Base-by-base conservation (phyloP, 2,113 vertebrate genomes). In the Verasper variegatus region DNA sequence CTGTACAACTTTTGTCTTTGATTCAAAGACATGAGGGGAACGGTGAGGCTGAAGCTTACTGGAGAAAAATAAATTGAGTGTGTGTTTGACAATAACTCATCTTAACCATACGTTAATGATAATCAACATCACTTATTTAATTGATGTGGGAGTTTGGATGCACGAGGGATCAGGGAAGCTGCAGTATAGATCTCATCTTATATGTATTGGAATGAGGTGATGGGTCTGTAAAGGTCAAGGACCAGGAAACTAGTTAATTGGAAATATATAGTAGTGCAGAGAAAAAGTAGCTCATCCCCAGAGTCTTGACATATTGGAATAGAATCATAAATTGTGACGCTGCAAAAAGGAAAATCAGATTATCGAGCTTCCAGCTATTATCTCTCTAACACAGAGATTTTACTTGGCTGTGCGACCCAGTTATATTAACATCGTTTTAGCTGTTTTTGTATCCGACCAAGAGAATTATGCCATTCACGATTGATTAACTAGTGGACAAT, bases 231-330 rank as follows among this genome's bases (percentile, higher is more conserved):
- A 79, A 66, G 55, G 69, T 80, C 14, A 49, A 76, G 31, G 27
- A 62, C 61, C 17, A 54, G 57, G 65, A 45, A 23, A 31, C n/a
- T 17, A 31, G 76, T 80, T 71, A 77, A 65, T 67, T 57, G 24
- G 27, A 17, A 49, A 54, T 65, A 51, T 35, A 12, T 11, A 21
- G 3, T 21, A 57, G 74, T 37, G 35, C 54, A 62, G 42, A 35
- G 15, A 74, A 0, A 0, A 0, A 68, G n/a, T 20, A 59, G 17
- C 59, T 67, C 3, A 35, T 71, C 63, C 27, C 69, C 47, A 51
- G 31, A 1, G 49, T 17, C 31, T 65, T 31, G 24, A 62, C 24
- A 14, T 75, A 63, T 63, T 63, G 18, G 24, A 55, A 59, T 11
- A 11, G 23, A 31, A 61, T 74, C 40, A 62, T 49, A 55, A 31